Conservation (phyloP, 2,113 vertebrate genomes). For the Chaenocephalus aceratus region DNA sequence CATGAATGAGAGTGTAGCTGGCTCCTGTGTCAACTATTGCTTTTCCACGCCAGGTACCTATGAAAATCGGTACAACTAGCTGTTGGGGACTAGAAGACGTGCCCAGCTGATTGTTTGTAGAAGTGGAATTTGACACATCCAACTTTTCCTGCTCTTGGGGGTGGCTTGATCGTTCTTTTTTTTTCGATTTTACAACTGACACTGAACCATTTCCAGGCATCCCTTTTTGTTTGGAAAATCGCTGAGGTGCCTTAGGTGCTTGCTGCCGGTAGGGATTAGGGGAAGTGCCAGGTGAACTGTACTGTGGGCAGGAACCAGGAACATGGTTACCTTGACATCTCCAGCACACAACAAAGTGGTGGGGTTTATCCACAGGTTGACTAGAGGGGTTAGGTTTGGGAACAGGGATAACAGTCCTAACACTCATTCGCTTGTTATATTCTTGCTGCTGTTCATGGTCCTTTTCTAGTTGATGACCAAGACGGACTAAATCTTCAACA, state of each 20-base stretch:
- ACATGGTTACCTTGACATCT: neutral
- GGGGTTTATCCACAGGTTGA: neutral
- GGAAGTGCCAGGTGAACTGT: no score
- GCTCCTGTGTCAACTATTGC: no score
- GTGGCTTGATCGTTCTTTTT: neutral
- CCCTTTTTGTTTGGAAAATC: neutral
- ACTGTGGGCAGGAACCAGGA: no score
- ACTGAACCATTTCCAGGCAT: neutral
- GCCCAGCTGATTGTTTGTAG: no score
- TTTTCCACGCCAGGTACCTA: neutral
- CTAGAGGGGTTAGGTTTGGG: neutral
- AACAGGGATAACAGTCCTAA: neutral
- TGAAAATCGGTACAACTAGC: neutral
- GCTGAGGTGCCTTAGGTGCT: no score
- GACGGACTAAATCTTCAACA: neutral
- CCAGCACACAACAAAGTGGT: neutral
- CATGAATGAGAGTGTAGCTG: no score
- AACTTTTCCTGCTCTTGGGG: neutral
- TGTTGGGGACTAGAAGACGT: neutral
- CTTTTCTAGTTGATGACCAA: neutral
- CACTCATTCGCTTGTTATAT: neutral
- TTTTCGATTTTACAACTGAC: neutral
- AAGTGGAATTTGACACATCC: no score
- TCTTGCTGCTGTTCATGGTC: neutral
- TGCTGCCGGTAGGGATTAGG: no score